A percentile compares a stretch with the other conserved stretches of the same genome.
phyloP scores from a whole-genome alignment of 2,888 invertebrate genomes.

The Oscheius myriophilus region DNA sequence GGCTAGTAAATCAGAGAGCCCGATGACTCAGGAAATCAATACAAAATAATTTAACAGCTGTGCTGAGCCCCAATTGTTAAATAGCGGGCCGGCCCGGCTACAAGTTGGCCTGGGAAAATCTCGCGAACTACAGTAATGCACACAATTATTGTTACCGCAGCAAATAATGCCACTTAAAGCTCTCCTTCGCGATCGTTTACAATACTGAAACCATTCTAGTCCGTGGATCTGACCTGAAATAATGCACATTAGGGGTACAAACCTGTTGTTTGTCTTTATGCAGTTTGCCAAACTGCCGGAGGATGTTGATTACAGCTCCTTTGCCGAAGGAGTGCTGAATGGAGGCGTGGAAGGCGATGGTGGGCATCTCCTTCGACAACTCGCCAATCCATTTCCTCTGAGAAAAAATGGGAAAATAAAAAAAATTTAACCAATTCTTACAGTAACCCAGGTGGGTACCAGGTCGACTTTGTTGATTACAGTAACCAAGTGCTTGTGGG shows the following conservation, averaged over 20 bases:
- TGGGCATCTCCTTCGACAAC: constrained; percentile 92
- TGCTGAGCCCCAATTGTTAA: no score
- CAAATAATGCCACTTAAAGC: no score
- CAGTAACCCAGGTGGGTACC: constrained; percentile 95
- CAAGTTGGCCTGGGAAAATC: no score
- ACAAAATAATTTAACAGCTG: no score
- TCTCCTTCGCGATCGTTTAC: no score
- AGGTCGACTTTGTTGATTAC: constrained; percentile 89
- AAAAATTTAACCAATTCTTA: constrained; percentile 63
- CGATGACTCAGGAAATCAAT: no score
- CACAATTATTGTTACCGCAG: no score
- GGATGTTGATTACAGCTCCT: constrained; percentile 91
- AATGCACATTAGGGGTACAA: not conserved
- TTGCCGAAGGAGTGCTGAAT: constrained; percentile 97
- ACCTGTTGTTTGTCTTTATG: constrained; percentile 92
- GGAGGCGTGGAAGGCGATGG: constrained; percentile 98
- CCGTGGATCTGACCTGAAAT: no score
- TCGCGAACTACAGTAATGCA: no score
- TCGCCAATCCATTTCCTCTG: constrained; percentile 92
- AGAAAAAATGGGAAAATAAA: constrained; percentile 36
- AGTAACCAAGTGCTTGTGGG: constrained; percentile 95
- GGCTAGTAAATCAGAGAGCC: no score
- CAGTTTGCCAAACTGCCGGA: constrained; percentile 92
- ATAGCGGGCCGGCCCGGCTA: no score
- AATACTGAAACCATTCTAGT: no score